A percentile compares a stretch with the other conserved stretches of the same genome.
phyloP scores from a whole-genome alignment of 2,113 vertebrate genomes.

The Cyanistes caeruleus region DNA sequence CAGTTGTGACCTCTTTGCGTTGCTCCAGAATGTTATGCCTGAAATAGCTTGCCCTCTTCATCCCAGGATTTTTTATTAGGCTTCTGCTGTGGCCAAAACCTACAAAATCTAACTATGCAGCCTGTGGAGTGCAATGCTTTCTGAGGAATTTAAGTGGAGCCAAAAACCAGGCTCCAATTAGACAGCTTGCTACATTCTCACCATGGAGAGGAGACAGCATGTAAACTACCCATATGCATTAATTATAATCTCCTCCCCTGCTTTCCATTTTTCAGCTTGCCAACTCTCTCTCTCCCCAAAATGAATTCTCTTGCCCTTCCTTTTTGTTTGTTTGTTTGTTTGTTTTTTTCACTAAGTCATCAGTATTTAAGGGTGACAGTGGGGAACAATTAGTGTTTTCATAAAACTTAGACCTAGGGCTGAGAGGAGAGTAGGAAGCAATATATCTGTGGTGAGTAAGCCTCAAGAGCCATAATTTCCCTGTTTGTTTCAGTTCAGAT shows the following conservation, averaged over 20 bases:
- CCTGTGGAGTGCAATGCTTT: background rate
- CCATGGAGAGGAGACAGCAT: constrained; percentile 30
- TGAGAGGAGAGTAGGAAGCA: constrained; percentile 34
- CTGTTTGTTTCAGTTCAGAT: constrained; percentile 39
- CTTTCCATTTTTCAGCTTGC: background rate
- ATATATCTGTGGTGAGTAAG: constrained; percentile 43
- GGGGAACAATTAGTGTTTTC: constrained; percentile 29
- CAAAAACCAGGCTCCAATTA: constrained; percentile 18
- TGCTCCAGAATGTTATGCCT: background rate
- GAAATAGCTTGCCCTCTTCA: constrained; percentile 28
- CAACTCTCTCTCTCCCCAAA: background rate
- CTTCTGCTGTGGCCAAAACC: constrained; percentile 5
- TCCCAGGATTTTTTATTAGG: constrained; percentile 9
- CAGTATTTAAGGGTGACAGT: background rate
- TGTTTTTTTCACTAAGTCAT: background rate
- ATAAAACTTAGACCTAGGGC: constrained; percentile 24
- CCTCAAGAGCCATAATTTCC: constrained; percentile 52
- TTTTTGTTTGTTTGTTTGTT: background rate
- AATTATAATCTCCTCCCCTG: constrained; percentile 18
- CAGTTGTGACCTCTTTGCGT: background rate
- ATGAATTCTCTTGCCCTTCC: background rate
- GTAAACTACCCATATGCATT: constrained; percentile 1
- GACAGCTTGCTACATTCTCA: constrained; percentile 32
- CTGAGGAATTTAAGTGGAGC: background rate
- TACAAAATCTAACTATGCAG: constrained; percentile 26